Evolutionary conservation across 64 coral and sea anemone genomes (phyloP).

Genomic region (Pocillopora verrucosa): DNA sequence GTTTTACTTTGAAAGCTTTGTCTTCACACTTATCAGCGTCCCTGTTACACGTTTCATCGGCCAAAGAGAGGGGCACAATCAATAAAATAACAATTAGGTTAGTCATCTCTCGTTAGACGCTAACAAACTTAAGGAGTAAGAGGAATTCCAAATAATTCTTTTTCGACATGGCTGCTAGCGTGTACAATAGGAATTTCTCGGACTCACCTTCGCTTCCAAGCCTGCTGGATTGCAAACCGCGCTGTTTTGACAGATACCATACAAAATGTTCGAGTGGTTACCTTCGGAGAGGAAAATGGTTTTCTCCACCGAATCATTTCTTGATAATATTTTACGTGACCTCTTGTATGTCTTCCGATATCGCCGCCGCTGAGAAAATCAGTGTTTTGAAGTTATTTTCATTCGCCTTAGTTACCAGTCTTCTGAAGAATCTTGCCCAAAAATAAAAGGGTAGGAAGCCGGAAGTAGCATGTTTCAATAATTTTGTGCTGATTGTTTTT

Average conservation of each 20-base stretch:
- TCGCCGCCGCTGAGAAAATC: background rate
- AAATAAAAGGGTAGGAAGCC: background rate
- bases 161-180: too few species aligned
- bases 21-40: background rate
- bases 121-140: background rate
- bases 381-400: background rate
- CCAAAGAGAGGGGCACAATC: background rate
- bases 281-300: background rate
- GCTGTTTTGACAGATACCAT: background rate
- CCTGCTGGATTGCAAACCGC: background rate
- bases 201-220: constrained; percentile 21
- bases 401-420: background rate
- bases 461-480: background rate
- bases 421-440: background rate
- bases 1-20: background rate
- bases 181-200: background rate
- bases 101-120: background rate
- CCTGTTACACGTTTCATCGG: constrained; percentile 9
- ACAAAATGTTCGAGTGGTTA: background rate
- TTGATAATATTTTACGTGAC: background rate
- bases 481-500: too few species aligned
- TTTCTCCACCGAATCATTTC: background rate
- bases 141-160: background rate
- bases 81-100: background rate
- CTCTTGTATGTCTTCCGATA: background rate